Evolutionary conservation across 2,113 vertebrate genomes (phyloP), one percentile per base, ranked within the genome.

Genomic region (Poeciliopsis occidentalis): DNA sequence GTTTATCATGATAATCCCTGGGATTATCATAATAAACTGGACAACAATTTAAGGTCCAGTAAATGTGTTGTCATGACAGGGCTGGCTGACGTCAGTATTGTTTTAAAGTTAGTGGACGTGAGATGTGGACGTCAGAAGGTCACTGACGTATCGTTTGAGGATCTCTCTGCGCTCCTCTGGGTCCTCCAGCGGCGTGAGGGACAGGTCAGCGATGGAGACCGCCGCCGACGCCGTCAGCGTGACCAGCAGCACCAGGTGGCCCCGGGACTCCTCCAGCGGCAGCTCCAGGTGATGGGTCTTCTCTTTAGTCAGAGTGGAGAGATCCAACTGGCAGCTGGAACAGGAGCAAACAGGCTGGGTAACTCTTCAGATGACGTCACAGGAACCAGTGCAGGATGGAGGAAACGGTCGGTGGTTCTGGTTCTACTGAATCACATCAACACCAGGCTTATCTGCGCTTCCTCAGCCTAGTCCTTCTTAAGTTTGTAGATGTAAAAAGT

Each of bases 251-350:
- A 98, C 94, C 89, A 99, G 84, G 57, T 29, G 86, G 0, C 98
- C 98, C 88, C 94, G 94, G 22, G 93, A 94, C 80, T 97, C 97
- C 87, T 97, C 96, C 88, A 99, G 93, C 0, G 90, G 84, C 44
- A 98, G 39, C 71, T 97, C 95, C 90, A 99, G 0, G 76, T 95
- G 96, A 88, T 99, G 97, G 0, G 97, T 99, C 13, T 95, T 95
- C 6, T 99, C 97, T 89, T 94, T 96, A 3, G 93, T 93, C 79
- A 99, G 93, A 17, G 88, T 92, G 0, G 96, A 96, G 75, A 99
- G 94, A 89, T 98, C 96, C 70, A 98, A 24, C 80, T 96, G 95
- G 89, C 96, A 98, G 87, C 97, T 99, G 77, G 80, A 92, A 17
- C 0, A 61, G 15, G 24, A n/a, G 24, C 57, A 70, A 4, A 69